These are phyloP conservation scores for Ethmia dodecea DNA, from an alignment of 2,888 invertebrate species.

Conservation along the genomic window DNA sequence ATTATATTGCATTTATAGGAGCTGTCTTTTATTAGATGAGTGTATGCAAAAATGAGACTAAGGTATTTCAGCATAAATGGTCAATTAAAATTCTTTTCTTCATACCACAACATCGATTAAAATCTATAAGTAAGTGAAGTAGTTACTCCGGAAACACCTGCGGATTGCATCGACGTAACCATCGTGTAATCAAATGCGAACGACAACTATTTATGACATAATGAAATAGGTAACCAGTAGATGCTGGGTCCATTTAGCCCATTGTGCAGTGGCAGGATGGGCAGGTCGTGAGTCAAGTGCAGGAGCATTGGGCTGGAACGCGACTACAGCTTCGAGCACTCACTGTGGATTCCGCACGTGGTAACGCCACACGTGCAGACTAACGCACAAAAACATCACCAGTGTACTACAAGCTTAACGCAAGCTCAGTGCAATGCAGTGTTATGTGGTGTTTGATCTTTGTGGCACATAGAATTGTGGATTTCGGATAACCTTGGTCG, in stretches of 20 bases:
- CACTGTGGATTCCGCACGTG: constrained; percentile 65
- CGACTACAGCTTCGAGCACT: constrained; percentile 27
- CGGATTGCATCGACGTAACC: constrained; percentile 9
- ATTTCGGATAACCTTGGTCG: constrained; percentile 6
- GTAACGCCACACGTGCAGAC: constrained; percentile 50
- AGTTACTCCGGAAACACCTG: constrained; percentile 15
- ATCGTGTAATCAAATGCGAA: neutral
- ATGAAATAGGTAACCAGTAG: constrained; percentile 8
- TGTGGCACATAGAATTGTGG: constrained; percentile 3
- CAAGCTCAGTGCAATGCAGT: constrained; percentile 3
- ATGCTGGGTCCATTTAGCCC: constrained; percentile 49
- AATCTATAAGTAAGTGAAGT: too few species aligned
- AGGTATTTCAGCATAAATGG: too few species aligned
- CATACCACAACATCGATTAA: too few species aligned
- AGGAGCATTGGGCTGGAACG: constrained; percentile 69
- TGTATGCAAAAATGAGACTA: too few species aligned
- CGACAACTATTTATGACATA: constrained; percentile 9
- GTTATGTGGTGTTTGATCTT: neutral
- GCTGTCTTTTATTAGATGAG: too few species aligned
- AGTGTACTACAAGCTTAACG: constrained; percentile 28
- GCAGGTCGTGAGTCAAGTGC: constrained; percentile 68
- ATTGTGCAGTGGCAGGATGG: constrained; percentile 58
- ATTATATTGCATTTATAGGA: too few species aligned
- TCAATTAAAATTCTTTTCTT: too few species aligned
- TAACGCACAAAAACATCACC: constrained; percentile 46